Conservation (phyloP, 2,888 invertebrate species). For the Ischnus inquisitorius region DNA sequence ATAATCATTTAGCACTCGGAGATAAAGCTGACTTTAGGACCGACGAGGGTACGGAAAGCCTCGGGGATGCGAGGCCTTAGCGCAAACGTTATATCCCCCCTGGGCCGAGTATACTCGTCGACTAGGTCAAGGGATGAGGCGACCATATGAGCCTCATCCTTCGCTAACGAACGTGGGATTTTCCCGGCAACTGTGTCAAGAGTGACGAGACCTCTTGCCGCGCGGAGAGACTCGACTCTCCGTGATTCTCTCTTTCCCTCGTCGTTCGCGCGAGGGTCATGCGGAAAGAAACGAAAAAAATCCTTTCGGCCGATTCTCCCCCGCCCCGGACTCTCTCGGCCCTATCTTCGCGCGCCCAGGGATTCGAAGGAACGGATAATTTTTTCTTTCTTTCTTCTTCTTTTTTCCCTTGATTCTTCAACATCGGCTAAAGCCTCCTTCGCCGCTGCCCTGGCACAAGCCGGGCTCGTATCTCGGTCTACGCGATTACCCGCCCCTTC, state of each 20-base stretch:
- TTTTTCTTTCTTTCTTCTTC: slow-evolving; percentile 14
- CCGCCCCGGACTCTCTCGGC: neutral
- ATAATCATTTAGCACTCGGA: neutral
- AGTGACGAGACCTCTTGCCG: slow-evolving; percentile 62
- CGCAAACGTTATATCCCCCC: slow-evolving; percentile 12
- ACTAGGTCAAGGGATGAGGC: slow-evolving; percentile 65
- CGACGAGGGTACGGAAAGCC: slow-evolving; percentile 26
- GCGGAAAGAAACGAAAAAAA: slow-evolving; percentile 37
- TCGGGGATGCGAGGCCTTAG: slow-evolving; percentile 23
- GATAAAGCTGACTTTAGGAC: neutral
- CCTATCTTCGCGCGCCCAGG: slow-evolving; percentile 1
- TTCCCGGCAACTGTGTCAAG: slow-evolving; percentile 70
- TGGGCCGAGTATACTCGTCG: slow-evolving; percentile 43
- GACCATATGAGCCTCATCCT: slow-evolving; percentile 35
- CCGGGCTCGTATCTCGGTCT: slow-evolving; percentile 74
- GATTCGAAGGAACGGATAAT: slow-evolving; percentile 8
- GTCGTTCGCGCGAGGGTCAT: neutral
- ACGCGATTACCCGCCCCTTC: slow-evolving; percentile 81
- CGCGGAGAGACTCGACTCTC: slow-evolving; percentile 41
- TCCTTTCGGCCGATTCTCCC: neutral
- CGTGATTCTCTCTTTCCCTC: neutral
- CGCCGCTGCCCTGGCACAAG: slow-evolving; percentile 19
- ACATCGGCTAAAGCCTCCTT: slow-evolving; percentile 18
- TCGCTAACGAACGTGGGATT: slow-evolving; percentile 69
- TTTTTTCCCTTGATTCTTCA: slow-evolving; percentile 16